A percentile compares a stretch with the other conserved stretches of the same genome.
These are phyloP conservation scores for Physocephala rufipes DNA, from an alignment of 2,888 invertebrate genomes.

Conservation along the genomic window DNA sequence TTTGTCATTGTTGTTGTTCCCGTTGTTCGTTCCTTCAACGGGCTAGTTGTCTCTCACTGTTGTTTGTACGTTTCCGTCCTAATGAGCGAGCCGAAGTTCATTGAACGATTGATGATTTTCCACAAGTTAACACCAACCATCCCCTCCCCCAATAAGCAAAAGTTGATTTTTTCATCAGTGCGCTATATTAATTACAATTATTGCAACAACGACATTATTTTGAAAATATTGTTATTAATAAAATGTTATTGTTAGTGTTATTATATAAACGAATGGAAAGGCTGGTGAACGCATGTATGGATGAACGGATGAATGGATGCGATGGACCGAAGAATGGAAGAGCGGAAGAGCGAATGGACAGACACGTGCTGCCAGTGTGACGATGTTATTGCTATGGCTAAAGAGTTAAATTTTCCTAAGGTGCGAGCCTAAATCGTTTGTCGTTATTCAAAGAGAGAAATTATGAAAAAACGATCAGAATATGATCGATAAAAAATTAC, in stretches of 20 bases:
- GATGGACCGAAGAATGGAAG: no score
- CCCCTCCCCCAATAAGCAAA: background rate
- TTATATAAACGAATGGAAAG: no score
- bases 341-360: no score
- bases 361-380: conserved; percentile 16
- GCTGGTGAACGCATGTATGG: background rate
- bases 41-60: background rate
- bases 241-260: no score
- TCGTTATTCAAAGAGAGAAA: conserved; percentile 38
- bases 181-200: background rate
- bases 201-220: no score
- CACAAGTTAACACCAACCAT: no score
- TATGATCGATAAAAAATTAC: conserved; percentile 30
- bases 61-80: background rate
- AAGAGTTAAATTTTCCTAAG: conserved; percentile 17
- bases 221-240: no score
- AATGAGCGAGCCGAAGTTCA: conserved; percentile 35
- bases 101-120: conserved; percentile 40
- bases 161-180: background rate
- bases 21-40: background rate
- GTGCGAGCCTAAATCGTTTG: conserved; percentile 20
- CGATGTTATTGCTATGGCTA: background rate
- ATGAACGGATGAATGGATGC: no score
- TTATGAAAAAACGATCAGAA: conserved; percentile 17
- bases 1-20: background rate